Evolutionary conservation across 2,113 vertebrate species (phyloP), one percentile per base, ranked within the genome.

Genomic region (Sylvia atricapilla): DNA sequence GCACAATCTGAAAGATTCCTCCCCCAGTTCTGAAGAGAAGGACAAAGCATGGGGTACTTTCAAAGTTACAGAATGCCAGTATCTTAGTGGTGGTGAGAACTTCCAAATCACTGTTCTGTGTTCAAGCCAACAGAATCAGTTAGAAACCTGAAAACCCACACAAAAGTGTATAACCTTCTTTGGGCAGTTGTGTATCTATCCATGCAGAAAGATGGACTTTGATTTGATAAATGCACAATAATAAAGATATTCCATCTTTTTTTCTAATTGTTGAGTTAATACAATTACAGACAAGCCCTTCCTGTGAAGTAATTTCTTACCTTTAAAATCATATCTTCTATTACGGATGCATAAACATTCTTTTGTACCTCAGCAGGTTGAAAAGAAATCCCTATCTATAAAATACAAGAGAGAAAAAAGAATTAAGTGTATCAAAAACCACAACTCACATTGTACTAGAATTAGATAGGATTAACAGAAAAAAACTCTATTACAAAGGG

Each of bases 321-420:
- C 99, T 99, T 99, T 66, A 99, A 95, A 95, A 99, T 98, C 99
- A 99, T 99, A 96, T 99, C 98, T 97, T 99, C 99, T 9, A 99
- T 96, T n/a, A 98, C 98, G 0, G 99, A 99, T 3, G 98, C 98
- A 35, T 99, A 99, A 74, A 99, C 97, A 15, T 98, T 99, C 96
- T 98, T 99, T 73, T 99, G 98, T 84, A 99, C 98, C 53, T 99
- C 99, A 77, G 99, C 97, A 1, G 99, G 99, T 95, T 99, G 98
- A 95, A 99, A 98, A 76, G 97, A 97, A 84, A 99, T 97, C 8
- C 99, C 99, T n/a, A 99, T 99, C 99, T 99, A 97, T 66, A 97
- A 96, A 86, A 96, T 21, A 56, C 1, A 25, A 90, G 49, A 50
- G 13, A 76, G 11, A 27, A n/a, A 87, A 77, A 35, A 47, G 11